Base-by-base conservation (phyloP, 2,888 invertebrate species). In the Melanostoma scalare region DNA sequence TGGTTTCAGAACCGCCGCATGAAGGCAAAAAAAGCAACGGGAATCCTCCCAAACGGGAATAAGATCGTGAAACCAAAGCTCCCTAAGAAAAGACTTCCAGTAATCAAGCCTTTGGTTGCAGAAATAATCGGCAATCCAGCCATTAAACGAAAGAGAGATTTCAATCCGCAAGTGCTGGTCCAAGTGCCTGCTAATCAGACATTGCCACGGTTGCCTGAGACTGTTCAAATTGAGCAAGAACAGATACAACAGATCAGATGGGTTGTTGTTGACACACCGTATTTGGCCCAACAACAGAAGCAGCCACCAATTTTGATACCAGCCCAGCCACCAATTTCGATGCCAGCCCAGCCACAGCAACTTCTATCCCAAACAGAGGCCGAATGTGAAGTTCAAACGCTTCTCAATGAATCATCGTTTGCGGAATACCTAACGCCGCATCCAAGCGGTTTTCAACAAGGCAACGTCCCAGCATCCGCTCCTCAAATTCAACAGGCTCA, bases 1-100 rank as follows among this genome's bases (percentile, higher is more conserved):
- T 96, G 96, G 96, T 96, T 96, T 89, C 95, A 96, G 90, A 95
- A 95, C 91, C 93, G 95, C 48, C 92, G 96, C 48, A 96, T 96
- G 95, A 96, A 96, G 89, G 94, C 93, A 93, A 96, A 96, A 44
- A 88, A 88, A 80, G 87, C 2, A 38, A 2, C 4, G 2, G 4
- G n/a, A 31, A 52, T 42, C 2, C 9, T 35, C 4, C 3, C 33
- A 1, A 53, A 53, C 8, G 52, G 52, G 0, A 63, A 63, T 9
- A 38, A 38, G 38, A 38, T 6, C 38, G 38, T 38, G 1, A 38
- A 38, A 38, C 38, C 38, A 38, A 20, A 20, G 20, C 20, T 1
- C 20, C 20, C 20, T 20, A 20, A 20, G 20, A 20, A 1, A 20
- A 20, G 20, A 0, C 63, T 63, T n/a, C 63, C 63, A 4, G n/a